These are phyloP conservation scores for Semotilus atromaculatus DNA, from an alignment of 2,797 vertebrate species.

Conservation along the genomic window DNA sequence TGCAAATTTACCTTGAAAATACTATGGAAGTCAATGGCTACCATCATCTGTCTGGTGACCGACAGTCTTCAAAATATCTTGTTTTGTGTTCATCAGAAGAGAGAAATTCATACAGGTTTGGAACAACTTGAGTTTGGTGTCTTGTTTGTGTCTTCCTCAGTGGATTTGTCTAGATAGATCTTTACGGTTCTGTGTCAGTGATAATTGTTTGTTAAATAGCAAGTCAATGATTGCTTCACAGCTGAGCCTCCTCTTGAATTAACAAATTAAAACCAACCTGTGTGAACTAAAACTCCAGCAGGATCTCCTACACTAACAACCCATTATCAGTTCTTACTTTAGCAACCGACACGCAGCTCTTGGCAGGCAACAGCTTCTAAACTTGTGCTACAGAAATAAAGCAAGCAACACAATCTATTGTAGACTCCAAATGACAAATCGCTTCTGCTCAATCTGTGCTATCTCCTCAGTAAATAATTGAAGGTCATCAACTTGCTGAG, in stretches of 20 bases:
- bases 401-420: not conserved
- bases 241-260: not conserved
- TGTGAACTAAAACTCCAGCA: not conserved
- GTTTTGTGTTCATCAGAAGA: no score
- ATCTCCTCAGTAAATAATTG: not conserved
- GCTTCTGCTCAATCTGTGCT: not conserved
- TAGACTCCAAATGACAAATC: not conserved
- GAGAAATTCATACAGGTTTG: no score
- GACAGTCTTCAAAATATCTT: no score
- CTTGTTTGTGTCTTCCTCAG: not conserved
- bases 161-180: not conserved
- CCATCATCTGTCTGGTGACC: no score
- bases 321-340: not conserved
- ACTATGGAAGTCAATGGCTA: no score
- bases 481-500: not conserved
- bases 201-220: constrained; percentile 24
- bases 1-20: no score
- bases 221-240: constrained; percentile 3
- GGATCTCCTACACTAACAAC: not conserved
- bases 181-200: not conserved
- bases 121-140: not conserved
- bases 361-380: not conserved
- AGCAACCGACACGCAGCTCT: no score
- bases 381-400: not conserved
- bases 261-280: not conserved